Base-by-base conservation (phyloP, 2,888 invertebrate species). In the Deilephila porcellus region DNA sequence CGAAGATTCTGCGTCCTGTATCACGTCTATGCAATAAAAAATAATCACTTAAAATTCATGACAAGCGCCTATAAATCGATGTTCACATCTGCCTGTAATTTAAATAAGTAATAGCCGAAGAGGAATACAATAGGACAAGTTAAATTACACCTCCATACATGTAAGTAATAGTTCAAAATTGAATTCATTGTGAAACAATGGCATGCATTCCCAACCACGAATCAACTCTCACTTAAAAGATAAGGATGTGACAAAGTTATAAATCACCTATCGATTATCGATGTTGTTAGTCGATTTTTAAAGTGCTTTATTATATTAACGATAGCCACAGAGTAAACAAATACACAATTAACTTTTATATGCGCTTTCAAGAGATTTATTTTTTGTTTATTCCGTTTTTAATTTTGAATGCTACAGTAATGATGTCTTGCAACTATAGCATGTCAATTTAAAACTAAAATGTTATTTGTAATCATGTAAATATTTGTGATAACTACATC, bases 161-260 rank as follows among this genome's bases (percentile, higher is more conserved):
- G 72, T 85, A 85, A 82, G 80, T 83, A 85, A 85, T 82, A 79
- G 85, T 79, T 82, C 72, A 78, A 81, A 81, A 77, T 74, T 78
- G 32, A 67, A 53, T 62, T 73, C 60, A 81, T 79, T 76, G 73
- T 80, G 77, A 74, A 79, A 84, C 84, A 83, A 83, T 83, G 78
- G 79, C 73, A 64, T 37, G 56, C 56, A 73, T 25, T 56, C 53
- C 67, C 25, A 67, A 25, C 25, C 67, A 67, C 19, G 56, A 56
- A 20, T 37, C 32, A 52, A 34, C 63, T 53, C 53, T 63, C 63
- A 63, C 63, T 56, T 67, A 67, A 8, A 37, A 73, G 70, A 73
- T 70, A 73, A 70, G 73, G 73, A 73, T 73, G 73, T 73, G 73
- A 73, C 72, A 73, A 34, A 59, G 37, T 67, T 67, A 73, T 73